Evolutionary conservation across 2,797 vertebrate species (phyloP).

Genomic region (Eleutherodactylus coqui): DNA sequence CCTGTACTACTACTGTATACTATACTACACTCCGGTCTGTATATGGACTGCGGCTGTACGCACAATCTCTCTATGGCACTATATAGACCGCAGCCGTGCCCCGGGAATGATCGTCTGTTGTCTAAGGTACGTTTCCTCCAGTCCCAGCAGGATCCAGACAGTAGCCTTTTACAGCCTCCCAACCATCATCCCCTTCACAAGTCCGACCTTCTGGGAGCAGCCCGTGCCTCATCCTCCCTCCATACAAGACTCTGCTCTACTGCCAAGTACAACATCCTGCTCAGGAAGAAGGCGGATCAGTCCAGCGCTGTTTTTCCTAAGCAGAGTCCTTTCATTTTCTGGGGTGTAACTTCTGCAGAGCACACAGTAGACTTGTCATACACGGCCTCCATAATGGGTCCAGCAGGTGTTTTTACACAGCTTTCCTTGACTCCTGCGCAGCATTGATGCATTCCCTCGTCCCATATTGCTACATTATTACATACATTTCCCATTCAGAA

Average conservation of each 20-base stretch:
- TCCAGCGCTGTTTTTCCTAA: not conserved
- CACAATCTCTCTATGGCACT: no score
- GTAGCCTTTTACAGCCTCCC: not conserved
- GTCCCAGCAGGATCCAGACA: not conserved
- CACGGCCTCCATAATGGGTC: no score
- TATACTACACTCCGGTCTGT: no score
- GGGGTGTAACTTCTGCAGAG: no score
- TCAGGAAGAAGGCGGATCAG: not conserved
- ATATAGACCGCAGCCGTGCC: not conserved
- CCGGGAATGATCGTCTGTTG: no score
- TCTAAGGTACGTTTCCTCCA: not conserved
- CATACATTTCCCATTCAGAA: no score
- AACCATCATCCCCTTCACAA: not conserved
- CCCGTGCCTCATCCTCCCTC: not conserved
- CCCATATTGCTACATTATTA: no score
- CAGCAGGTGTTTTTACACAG: no score
- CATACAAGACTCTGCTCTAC: not conserved
- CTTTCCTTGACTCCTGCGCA: no score
- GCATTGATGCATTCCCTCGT: no score
- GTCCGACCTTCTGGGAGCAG: not conserved
- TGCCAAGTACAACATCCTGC: conserved; percentile 50
- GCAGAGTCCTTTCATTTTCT: not conserved
- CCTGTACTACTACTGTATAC: not conserved
- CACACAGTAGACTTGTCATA: no score
- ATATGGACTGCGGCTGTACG: no score